A percentile compares a stretch with the other conserved stretches of the same genome.
These are phyloP conservation scores for Microdon myrmicae DNA, from an alignment of 2,888 invertebrate species.

Conservation along the genomic window DNA sequence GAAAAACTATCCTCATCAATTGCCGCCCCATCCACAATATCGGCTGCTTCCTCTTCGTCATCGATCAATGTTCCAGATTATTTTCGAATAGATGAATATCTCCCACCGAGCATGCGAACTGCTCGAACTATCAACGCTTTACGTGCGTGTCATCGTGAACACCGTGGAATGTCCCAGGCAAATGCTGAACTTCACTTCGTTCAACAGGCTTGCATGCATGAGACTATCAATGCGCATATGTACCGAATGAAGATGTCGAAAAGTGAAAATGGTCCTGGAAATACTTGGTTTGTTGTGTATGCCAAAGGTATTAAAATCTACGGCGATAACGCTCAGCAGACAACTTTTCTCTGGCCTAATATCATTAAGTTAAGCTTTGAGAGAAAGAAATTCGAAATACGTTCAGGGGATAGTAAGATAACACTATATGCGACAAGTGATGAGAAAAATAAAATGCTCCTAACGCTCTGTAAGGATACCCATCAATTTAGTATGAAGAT, in stretches of 20 bases:
- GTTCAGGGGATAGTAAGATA: slow-evolving; percentile 87
- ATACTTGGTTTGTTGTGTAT: slow-evolving; percentile 90
- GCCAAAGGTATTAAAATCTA: slow-evolving; percentile 92
- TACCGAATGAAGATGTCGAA: slow-evolving; percentile 84
- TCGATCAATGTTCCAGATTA: slow-evolving; percentile 65
- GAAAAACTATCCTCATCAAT: slow-evolving; percentile 40
- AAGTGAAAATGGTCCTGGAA: slow-evolving; percentile 79
- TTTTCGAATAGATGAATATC: slow-evolving; percentile 87
- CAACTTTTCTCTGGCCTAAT: slow-evolving; percentile 93
- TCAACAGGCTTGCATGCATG: slow-evolving; percentile 85
- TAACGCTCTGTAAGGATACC: slow-evolving; percentile 88
- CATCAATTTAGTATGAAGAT: slow-evolving; percentile 97
- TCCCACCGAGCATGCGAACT: slow-evolving; percentile 75
- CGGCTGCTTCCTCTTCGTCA: slow-evolving; percentile 55
- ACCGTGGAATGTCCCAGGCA: slow-evolving; percentile 78
- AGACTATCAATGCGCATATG: slow-evolving; percentile 89
- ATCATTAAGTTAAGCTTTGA: slow-evolving; percentile 96
- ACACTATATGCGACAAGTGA: slow-evolving; percentile 92
- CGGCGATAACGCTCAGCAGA: slow-evolving; percentile 77
- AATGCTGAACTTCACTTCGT: slow-evolving; percentile 91
- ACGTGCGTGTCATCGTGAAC: slow-evolving; percentile 84
- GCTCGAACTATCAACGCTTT: slow-evolving; percentile 69
- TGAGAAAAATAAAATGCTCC: slow-evolving; percentile 90
- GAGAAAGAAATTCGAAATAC: slow-evolving; percentile 96
- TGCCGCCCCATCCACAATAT: slow-evolving; percentile 45